phyloP scores from a whole-genome alignment of 2,888 invertebrate genomes.

The Elegia similella region DNA sequence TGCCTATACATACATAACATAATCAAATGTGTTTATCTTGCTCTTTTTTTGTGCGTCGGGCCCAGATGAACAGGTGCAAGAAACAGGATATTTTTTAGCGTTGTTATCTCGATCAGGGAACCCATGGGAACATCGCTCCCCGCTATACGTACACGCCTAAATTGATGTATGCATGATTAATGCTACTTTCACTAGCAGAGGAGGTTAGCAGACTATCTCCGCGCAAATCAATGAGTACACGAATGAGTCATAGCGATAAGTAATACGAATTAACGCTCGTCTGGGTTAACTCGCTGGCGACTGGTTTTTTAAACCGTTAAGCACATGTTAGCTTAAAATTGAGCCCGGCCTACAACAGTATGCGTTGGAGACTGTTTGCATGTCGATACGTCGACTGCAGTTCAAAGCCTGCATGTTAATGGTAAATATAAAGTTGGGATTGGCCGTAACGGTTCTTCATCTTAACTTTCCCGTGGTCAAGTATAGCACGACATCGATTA shows the following conservation, averaged over 20 bases:
- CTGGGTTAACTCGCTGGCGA: conserved; percentile 42
- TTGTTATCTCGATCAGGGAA: neutral
- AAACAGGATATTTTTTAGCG: conserved; percentile 12
- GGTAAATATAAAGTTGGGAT: conserved; percentile 37
- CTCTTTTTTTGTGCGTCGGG: conserved; percentile 11
- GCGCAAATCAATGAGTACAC: conserved; percentile 37
- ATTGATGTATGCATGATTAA: conserved; percentile 29
- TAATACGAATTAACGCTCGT: conserved; percentile 17
- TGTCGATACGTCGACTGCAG: conserved; percentile 54
- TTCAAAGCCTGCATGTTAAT: conserved; percentile 39
- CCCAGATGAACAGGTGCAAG: conserved; percentile 7
- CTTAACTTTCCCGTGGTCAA: conserved; percentile 18
- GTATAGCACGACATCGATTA: conserved; percentile 5
- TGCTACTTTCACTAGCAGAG: conserved; percentile 55
- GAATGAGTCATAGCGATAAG: conserved; percentile 32
- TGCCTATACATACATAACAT: conserved; percentile 3
- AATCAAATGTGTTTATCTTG: neutral
- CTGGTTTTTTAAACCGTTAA: conserved; percentile 71
- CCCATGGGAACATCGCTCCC: neutral
- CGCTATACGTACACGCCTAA: neutral
- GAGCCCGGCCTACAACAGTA: conserved; percentile 62
- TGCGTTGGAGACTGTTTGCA: conserved; percentile 46
- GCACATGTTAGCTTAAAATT: conserved; percentile 52
- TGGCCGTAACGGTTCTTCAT: conserved; percentile 41
- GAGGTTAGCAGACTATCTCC: conserved; percentile 41